Conservation (phyloP, 53 echinoderm and acorn worm genomes). For the Temnopleurus reevesii region DNA sequence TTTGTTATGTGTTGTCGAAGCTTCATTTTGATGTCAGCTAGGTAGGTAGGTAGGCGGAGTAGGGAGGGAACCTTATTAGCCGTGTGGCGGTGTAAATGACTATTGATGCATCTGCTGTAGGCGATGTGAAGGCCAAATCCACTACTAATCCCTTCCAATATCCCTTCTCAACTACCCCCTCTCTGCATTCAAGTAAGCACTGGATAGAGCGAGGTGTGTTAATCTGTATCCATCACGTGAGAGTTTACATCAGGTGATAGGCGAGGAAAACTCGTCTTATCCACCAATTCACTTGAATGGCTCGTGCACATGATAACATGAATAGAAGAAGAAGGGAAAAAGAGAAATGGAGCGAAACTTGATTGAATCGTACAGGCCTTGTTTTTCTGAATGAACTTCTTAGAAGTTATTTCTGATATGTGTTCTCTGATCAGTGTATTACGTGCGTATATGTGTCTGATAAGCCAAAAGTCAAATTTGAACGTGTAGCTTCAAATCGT, state of each 20-base stretch:
- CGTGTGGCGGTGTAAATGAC: conserved; percentile 51
- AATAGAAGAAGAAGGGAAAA: not conserved
- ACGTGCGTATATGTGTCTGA: no score
- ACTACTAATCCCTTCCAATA: conserved; percentile 21
- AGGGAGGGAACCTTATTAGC: conserved; percentile 30
- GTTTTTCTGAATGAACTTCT: no score
- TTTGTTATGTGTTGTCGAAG: not conserved
- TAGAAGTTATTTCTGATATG: no score
- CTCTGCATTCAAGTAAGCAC: conserved; percentile 37
- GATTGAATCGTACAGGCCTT: no score
- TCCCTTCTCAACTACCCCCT: not conserved
- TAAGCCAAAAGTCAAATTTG: no score
- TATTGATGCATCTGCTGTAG: conserved; percentile 58
- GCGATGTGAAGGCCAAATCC: conserved; percentile 43
- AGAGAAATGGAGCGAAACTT: not conserved
- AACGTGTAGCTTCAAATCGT: no score
- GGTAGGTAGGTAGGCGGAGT: no score
- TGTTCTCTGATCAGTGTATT: no score
- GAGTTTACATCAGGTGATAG: conserved; percentile 17
- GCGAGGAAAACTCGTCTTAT: not conserved
- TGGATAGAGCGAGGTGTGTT: conserved; percentile 26
- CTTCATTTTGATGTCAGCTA: not conserved
- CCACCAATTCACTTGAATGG: not conserved
- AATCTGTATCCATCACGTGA: conserved; percentile 37
- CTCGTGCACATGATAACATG: not conserved